Evolutionary conservation across 1,140 invertebrate genomes (phyloP).

Genomic region (Hylaeus anthracinus): DNA sequence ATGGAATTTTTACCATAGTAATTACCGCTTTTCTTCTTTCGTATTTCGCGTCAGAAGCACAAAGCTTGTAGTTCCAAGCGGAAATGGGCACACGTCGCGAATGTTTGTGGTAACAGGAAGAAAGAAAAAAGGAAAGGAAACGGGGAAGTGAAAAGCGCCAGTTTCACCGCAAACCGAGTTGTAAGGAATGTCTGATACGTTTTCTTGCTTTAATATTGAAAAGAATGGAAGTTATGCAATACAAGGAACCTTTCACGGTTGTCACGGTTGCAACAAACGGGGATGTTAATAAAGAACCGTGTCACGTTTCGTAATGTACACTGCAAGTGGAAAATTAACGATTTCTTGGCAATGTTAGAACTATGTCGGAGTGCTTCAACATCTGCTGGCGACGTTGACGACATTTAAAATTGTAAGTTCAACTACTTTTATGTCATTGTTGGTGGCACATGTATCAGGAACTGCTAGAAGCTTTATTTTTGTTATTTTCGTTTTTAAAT

Average conservation of each 20-base stretch:
- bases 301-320: neutral
- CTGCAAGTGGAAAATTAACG: neutral
- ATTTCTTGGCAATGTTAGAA: neutral
- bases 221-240: neutral
- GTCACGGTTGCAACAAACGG: neutral
- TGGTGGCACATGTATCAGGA: too few species aligned
- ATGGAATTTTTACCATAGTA: slow-evolving; percentile 35
- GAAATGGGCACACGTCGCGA: slow-evolving; percentile 9
- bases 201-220: slow-evolving; percentile 8
- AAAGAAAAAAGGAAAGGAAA: neutral
- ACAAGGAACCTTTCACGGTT: neutral
- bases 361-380: neutral
- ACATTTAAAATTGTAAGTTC: too few species aligned
- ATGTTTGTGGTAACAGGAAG: slow-evolving; percentile 15
- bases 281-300: neutral
- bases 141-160: neutral
- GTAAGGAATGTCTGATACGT: slow-evolving; percentile 22
- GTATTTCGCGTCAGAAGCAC: slow-evolving; percentile 37
- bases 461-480: too few species aligned
- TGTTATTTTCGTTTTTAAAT: too few species aligned
- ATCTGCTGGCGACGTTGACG: too few species aligned
- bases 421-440: too few species aligned
- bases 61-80: slow-evolving; percentile 19
- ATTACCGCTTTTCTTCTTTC: slow-evolving; percentile 38
- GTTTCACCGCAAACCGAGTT: slow-evolving; percentile 43